phyloP scores from a whole-genome alignment of 2,797 vertebrate genomes.

The Arrhamphus sclerolepis region DNA sequence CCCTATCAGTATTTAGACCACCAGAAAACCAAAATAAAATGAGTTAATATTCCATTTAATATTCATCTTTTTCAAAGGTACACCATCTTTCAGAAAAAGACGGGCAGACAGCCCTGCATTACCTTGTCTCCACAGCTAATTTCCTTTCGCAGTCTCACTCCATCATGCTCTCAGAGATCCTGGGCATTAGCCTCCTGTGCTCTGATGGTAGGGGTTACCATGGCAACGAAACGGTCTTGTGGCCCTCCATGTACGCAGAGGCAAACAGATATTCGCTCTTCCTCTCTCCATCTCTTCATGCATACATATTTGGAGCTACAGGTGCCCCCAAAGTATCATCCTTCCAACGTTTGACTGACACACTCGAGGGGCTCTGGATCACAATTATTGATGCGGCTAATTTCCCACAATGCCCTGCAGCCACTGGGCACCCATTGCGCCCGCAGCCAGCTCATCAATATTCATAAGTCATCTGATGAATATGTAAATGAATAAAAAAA shows the following conservation, averaged over 20 bases:
- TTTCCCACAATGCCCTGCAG: conserved; percentile 89
- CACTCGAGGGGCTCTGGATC: conserved; percentile 77
- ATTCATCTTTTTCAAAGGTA: too few species aligned
- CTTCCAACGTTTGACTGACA: conserved; percentile 77
- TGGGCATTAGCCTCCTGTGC: conserved; percentile 73
- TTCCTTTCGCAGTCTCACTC: conserved; percentile 64
- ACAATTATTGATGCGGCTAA: conserved; percentile 87
- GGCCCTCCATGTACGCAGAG: conserved; percentile 73
- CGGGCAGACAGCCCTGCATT: conserved; percentile 6
- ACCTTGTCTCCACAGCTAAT: conserved; percentile 45
- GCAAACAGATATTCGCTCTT: conserved; percentile 17
- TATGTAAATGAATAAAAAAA: conserved; percentile 64
- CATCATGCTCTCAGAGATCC: conserved; percentile 69
- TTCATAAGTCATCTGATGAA: conserved; percentile 82
- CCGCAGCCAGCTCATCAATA: conserved; percentile 81
- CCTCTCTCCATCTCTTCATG: conserved; percentile 52
- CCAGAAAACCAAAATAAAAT: background rate
- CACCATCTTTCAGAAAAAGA: background rate
- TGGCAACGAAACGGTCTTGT: conserved; percentile 81
- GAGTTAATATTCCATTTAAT: background rate
- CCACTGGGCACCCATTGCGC: conserved; percentile 84
- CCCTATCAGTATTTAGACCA: background rate
- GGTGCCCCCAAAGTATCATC: conserved; percentile 77
- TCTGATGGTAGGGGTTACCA: conserved; percentile 80
- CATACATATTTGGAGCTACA: conserved; percentile 77